Base-by-base conservation (phyloP, 1,140 invertebrate genomes). In the Sarcophaga bullata region DNA sequence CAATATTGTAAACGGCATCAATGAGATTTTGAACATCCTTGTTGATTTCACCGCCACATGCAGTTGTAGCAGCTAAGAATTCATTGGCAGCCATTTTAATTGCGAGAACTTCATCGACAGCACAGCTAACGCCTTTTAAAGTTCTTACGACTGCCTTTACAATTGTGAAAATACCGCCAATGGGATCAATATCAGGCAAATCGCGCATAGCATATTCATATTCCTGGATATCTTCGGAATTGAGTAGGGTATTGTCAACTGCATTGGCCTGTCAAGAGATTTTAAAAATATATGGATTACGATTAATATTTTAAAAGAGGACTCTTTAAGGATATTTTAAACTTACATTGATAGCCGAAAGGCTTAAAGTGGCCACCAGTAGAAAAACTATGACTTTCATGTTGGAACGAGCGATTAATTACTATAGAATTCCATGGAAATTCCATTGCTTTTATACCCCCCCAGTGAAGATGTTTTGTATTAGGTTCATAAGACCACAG, bases 71-170 rank as follows among this genome's bases (percentile, higher is more conserved):
- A 3, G 6, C 13, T 73, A 83, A 83, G 80, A 84, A 88, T n/a
- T 76, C 68, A 37, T 54, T 9, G n/a, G 87, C 86, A 37, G 84
- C 86, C 15, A 15, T 73, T 83, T 85, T 25, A 49, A 88, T 86
- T 75, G 84, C 86, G 5, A 58, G 25, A 6, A 86, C 86, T 85
- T 86, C 86, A 68, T 86, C 85, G 10, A 87, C 10, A 13, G 85
- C 9, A 62, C 87, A 88, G 52, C 86, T 88, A 19, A 88, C 73
- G 19, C 87, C 87, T 82, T 88, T 88, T 2, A 85, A 13, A 68
- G 76, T 78, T 54, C 84, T 87, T 25, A 88, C 72, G 0, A 37
- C 17, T 0, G 10, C 6, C 81, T 85, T 84, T 6, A 86, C 17
- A 73, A 19, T 37, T 37, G 58, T 8, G 78, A 49, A 80, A 54